Conservation (phyloP, 2,113 vertebrate genomes). For the Chloropsis hardwickii region DNA sequence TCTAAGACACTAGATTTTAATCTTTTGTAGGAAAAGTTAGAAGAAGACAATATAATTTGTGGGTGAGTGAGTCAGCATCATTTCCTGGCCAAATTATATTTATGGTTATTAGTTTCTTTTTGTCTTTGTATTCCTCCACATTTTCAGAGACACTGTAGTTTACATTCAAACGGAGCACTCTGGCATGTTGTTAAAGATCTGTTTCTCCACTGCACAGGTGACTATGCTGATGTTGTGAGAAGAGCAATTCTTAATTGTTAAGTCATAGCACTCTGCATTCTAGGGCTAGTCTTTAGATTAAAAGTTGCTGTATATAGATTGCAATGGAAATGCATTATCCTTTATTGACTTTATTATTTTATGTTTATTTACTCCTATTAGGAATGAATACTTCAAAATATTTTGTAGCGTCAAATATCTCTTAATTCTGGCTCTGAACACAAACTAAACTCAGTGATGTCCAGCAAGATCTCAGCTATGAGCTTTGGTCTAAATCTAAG, state of each 20-base stretch:
- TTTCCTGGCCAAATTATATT: slow-evolving; percentile 6
- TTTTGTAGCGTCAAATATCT: not conserved
- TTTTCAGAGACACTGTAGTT: not conserved
- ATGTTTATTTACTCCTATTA: not conserved
- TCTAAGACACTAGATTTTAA: not conserved
- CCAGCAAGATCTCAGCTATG: not conserved
- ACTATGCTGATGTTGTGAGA: not conserved
- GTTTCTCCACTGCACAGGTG: not conserved
- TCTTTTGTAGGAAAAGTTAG: not conserved
- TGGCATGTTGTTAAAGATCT: not conserved
- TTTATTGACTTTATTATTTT: not conserved
- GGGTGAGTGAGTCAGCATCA: not conserved
- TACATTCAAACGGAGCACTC: not conserved
- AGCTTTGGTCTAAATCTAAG: not conserved
- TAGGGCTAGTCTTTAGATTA: not conserved
- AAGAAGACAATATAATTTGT: not conserved
- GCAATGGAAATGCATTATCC: not conserved
- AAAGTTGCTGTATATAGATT: not conserved
- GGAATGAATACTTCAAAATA: not conserved
- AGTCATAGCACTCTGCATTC: not conserved
- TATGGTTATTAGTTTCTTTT: not conserved
- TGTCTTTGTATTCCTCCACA: not conserved
- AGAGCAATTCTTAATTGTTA: not conserved
- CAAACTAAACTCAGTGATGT: not conserved
- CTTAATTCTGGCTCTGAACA: not conserved